Base-by-base conservation (phyloP, 2,113 vertebrate genomes). In the Calidris pygmaea region DNA sequence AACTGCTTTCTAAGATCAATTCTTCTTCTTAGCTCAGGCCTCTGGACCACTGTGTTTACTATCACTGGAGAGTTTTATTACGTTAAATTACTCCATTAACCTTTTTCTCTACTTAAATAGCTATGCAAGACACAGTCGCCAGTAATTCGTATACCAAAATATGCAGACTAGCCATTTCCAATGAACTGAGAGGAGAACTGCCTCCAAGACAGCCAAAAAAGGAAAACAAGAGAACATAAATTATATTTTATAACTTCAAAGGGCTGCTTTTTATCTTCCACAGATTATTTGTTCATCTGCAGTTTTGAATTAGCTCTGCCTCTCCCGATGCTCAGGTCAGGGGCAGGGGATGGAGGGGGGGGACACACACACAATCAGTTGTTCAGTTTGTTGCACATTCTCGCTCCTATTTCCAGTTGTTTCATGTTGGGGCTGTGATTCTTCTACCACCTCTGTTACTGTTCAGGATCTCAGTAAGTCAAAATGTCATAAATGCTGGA, bases 201-300 rank as follows among this genome's bases (percentile, higher is more conserved):
- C 50, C 60, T 95, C 73, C 71, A 82, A 87, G 77, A 89, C 13
- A 77, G 37, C 29, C 79, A 92, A 86, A 72, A 95, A 83, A 95
- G 12, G 43, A 93, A 82, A 94, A 96, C 78, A 90, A 83, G 85
- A 73, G 56, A 91, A 18, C 59, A 32, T 70, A 75, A 96, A 20
- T 60, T 87, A 41, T 53, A 78, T 53, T 62, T 70, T 82, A 37
- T 66, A 89, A 65, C 84, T 95, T 95, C 84, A 92, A 92, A 96
- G 55, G 59, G 23, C n/a, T 92, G 81, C 23, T 89, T 92, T 89
- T 96, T 94, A 85, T 96, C 95, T 92, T 91, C 75, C 50, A 89
- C 21, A 80, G 89, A 94, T 87, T 91, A 91, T 89, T 96, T 91
- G 62, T 91, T 83, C 84, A 92, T 76, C 70, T 72, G 73, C 22